phyloP scores from a whole-genome alignment of 2,113 vertebrate species.

The Ceuthmochares aereus region DNA sequence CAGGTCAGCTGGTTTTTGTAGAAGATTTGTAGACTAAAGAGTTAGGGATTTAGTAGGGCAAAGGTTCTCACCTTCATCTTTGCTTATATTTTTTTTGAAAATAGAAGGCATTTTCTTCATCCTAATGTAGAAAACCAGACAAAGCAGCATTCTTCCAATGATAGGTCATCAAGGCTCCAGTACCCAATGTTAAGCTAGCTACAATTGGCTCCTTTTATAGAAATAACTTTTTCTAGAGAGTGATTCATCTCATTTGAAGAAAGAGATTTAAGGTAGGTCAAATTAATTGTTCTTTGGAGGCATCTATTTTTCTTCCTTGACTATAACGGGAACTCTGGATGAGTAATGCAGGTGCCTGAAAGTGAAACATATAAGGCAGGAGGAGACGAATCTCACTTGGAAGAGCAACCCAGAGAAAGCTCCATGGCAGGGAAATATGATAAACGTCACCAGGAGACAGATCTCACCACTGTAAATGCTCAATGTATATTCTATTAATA shows the following conservation, averaged over 20 bases:
- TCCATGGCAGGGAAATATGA: background rate
- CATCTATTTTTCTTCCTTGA: background rate
- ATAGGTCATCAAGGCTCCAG: background rate
- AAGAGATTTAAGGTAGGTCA: conserved; percentile 25
- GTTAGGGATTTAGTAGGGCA: background rate
- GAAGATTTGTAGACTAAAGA: background rate
- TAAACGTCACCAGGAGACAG: background rate
- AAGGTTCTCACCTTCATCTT: background rate
- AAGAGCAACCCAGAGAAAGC: background rate
- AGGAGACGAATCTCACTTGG: background rate
- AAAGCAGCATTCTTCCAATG: background rate
- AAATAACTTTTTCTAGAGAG: background rate
- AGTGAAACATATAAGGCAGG: background rate
- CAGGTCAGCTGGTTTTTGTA: background rate
- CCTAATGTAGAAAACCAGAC: background rate
- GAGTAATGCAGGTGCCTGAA: background rate
- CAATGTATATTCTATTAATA: background rate
- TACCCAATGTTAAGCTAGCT: background rate
- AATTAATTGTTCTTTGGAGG: conserved; percentile 9
- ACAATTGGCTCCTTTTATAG: background rate
- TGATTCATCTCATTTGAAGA: background rate
- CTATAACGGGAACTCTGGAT: background rate
- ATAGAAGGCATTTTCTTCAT: background rate
- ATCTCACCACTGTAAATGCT: background rate
- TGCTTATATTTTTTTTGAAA: background rate